phyloP scores from a whole-genome alignment of 2,113 vertebrate species.

The Anolis carolinensis region DNA sequence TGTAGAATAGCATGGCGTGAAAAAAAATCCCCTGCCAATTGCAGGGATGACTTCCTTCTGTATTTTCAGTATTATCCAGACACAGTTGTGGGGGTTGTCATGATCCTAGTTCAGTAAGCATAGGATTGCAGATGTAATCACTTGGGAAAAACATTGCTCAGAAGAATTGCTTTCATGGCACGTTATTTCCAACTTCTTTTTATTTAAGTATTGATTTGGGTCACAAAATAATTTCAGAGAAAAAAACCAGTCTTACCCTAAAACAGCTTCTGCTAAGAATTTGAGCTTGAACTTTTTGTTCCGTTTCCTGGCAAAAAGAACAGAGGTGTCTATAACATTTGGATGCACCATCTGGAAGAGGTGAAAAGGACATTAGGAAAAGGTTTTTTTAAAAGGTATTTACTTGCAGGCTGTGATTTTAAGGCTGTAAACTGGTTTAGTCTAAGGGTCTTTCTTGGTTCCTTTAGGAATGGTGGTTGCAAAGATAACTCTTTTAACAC shows the following conservation, averaged over 20 bases:
- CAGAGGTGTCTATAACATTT: conserved; percentile 88
- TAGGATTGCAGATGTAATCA: too few species aligned
- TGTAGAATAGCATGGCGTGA: background rate
- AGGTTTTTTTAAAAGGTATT: background rate
- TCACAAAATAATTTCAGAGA: background rate
- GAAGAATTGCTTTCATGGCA: too few species aligned
- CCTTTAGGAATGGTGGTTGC: too few species aligned
- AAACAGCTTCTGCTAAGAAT: conserved; percentile 82
- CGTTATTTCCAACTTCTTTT: too few species aligned
- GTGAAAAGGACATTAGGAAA: background rate
- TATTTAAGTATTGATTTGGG: too few species aligned
- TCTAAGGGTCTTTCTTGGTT: background rate
- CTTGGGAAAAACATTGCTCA: too few species aligned
- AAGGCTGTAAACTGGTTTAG: background rate
- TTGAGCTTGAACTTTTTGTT: conserved; percentile 87
- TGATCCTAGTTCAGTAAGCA: too few species aligned
- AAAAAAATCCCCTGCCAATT: background rate
- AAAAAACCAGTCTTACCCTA: conserved; percentile 78
- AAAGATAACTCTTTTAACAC: too few species aligned
- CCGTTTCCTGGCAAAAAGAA: conserved; percentile 82
- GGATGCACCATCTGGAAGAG: conserved; percentile 85
- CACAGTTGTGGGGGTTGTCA: too few species aligned
- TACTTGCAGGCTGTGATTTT: rapidly evolving
- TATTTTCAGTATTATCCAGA: background rate
- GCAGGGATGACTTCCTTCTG: background rate